Percentiles rank a stretch among this genome's conserved stretches.
These are phyloP conservation scores for Pristiophorus japonicus DNA, from an alignment of 2,113 vertebrate genomes.

Conservation along the genomic window DNA sequence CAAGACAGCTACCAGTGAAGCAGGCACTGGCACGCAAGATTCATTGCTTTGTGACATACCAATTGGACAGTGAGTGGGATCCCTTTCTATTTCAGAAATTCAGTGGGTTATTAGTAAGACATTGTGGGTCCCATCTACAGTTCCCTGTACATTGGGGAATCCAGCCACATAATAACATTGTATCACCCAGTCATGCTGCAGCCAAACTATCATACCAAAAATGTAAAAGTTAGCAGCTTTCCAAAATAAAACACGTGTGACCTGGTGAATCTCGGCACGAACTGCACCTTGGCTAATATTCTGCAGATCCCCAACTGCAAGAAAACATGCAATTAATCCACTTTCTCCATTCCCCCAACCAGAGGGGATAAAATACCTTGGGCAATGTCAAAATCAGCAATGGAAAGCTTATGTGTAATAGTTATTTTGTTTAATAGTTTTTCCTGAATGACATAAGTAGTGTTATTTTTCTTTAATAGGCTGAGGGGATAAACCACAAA, in stretches of 20 bases:
- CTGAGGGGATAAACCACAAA: not conserved
- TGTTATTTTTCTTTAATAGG: not conserved
- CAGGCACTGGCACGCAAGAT: not conserved
- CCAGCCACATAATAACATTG: not conserved
- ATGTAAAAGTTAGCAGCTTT: not conserved
- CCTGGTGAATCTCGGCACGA: too few species aligned
- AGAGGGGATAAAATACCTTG: not conserved
- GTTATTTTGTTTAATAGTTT: not conserved
- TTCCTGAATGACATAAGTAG: not conserved
- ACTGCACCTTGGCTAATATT: not conserved
- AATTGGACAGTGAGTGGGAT: not conserved
- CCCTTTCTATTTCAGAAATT: not conserved
- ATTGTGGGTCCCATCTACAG: not conserved
- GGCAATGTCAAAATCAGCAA: not conserved
- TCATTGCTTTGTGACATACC: not conserved
- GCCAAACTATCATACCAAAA: not conserved
- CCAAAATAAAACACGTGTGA: not conserved
- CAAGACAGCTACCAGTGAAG: not conserved
- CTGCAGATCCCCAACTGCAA: not conserved
- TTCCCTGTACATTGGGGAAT: not conserved
- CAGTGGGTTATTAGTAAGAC: not conserved
- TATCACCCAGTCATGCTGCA: not conserved
- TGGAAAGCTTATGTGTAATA: not conserved
- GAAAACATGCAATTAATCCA: not conserved
- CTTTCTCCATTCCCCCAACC: not conserved